A percentile compares a stretch with the other conserved stretches of the same genome.
Evolutionary conservation across 1,140 invertebrate genomes (phyloP).

Genomic region (Heliconius hewitsoni): DNA sequence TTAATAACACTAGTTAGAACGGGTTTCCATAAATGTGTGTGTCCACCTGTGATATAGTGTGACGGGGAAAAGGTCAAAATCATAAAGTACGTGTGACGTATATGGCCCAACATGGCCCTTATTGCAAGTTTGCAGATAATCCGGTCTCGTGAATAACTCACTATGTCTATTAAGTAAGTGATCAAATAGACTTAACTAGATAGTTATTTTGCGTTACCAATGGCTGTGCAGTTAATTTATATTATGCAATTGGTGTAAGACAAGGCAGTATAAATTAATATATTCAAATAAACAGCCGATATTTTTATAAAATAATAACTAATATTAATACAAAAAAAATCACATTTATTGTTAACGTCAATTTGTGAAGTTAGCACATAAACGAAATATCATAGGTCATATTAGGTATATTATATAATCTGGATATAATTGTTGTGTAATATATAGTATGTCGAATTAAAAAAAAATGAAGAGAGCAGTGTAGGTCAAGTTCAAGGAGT

Average conservation of each 20-base stretch:
- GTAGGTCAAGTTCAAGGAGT: background rate
- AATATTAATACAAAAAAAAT: conserved; percentile 13
- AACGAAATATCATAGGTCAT: background rate
- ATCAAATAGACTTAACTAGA: background rate
- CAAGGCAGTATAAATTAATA: background rate
- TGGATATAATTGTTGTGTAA: background rate
- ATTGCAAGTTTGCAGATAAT: background rate
- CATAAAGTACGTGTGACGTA: no score
- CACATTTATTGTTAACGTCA: background rate
- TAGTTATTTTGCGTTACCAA: background rate
- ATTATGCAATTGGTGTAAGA: background rate
- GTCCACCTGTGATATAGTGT: no score
- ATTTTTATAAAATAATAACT: background rate
- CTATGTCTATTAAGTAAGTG: background rate
- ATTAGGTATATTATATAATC: no score
- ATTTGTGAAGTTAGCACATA: background rate
- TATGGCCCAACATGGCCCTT: background rate
- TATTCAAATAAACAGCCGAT: background rate
- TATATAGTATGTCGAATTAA: background rate
- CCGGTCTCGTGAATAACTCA: background rate
- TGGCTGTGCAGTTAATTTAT: background rate
- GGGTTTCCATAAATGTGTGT: no score
- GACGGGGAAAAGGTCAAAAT: no score
- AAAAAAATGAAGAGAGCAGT: conserved; percentile 7
- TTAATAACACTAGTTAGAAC: no score